A percentile compares a stretch with the other conserved stretches of the same genome.
Conservation (phyloP, 2,113 vertebrate species). For the Oncorhynchus tshawytscha region DNA sequence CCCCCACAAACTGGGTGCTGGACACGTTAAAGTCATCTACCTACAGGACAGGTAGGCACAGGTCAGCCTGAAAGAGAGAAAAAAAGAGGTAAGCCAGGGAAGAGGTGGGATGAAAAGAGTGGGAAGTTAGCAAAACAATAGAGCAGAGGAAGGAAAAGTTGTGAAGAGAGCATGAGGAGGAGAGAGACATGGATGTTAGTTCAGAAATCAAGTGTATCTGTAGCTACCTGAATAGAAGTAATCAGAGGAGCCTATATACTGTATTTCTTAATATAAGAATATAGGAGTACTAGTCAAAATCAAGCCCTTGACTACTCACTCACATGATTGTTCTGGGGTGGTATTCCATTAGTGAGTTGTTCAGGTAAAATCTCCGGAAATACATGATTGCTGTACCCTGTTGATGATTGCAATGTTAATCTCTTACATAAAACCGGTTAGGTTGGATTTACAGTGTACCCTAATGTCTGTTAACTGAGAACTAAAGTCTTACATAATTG, state of each 20-base stretch:
- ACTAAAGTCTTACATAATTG: not conserved
- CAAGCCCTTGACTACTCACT: constrained; percentile 78
- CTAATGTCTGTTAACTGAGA: too few relatives aligned
- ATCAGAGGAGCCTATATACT: not conserved
- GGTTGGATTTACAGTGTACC: too few relatives aligned
- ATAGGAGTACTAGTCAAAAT: not conserved
- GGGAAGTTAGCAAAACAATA: too few relatives aligned
- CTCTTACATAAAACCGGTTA: too few relatives aligned
- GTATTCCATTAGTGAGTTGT: constrained; percentile 96
- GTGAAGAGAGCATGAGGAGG: not conserved
- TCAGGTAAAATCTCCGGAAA: constrained; percentile 95
- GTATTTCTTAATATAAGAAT: not conserved
- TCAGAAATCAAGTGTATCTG: too few relatives aligned
- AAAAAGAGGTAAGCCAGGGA: constrained; percentile 90
- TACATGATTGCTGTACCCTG: constrained; percentile 95
- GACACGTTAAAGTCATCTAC: constrained; percentile 79
- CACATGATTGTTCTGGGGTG: constrained; percentile 95
- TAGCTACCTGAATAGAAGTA: too few relatives aligned
- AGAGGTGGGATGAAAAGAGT: not conserved
- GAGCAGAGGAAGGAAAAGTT: too few relatives aligned
- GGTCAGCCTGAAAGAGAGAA: constrained; percentile 86
- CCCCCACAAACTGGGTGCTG: constrained; percentile 90
- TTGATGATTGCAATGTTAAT: constrained; percentile 2
- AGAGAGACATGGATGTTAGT: not conserved
- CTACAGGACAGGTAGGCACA: too few relatives aligned